Evolutionary conservation across 2,113 vertebrate species (phyloP).

Genomic region (Callospermophilus lateralis): DNA sequence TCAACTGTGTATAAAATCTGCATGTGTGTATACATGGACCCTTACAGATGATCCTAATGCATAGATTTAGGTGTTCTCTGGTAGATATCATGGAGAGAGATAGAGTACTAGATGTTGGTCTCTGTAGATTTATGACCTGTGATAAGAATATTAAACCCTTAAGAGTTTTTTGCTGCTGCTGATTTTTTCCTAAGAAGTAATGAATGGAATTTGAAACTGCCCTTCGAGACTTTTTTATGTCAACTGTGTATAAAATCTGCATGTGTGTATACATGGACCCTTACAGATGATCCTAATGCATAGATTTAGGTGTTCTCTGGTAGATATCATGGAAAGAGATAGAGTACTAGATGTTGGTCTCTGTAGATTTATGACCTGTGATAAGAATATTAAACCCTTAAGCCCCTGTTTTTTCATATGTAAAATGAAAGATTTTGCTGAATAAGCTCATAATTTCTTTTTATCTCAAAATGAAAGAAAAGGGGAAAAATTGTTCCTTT

Average conservation of each 20-base stretch:
- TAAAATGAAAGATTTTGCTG: not conserved
- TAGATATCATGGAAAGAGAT: not conserved
- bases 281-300: not conserved
- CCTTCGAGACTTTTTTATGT: not conserved
- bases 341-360: not conserved
- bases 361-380: not conserved
- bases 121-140: not conserved
- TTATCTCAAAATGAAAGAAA: slow-evolving; percentile 1
- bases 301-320: too few species aligned
- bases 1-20: not conserved
- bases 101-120: not conserved
- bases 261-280: not conserved
- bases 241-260: not conserved
- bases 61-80: rapidly evolving
- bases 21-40: not conserved
- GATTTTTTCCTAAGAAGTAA: not conserved
- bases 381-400: not conserved
- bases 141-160: not conserved
- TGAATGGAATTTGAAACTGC: not conserved
- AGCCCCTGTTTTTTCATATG: not conserved
- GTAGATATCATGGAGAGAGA: not conserved
- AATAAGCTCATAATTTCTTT: not conserved
- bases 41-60: not conserved
- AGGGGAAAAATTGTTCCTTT: not conserved
- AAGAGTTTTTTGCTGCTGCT: slow-evolving; percentile 11